A percentile compares a stretch with the other conserved stretches of the same genome.
Conservation (phyloP, 2,797 vertebrate species). For the Cyprinella venusta region DNA sequence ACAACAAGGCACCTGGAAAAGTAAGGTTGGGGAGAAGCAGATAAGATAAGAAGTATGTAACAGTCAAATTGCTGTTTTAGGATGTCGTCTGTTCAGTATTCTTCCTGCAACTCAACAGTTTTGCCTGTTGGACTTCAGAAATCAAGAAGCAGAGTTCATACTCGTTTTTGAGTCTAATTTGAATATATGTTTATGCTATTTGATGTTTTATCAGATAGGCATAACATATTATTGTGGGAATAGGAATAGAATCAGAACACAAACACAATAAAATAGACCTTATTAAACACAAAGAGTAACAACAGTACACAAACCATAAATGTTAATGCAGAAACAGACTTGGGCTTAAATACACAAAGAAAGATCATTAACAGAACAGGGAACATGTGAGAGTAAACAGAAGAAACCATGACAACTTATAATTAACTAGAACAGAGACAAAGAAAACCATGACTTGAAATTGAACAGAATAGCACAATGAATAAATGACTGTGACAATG, state of each 20-base stretch:
- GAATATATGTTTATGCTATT: not conserved
- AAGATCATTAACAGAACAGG: too few relatives aligned
- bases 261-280: too few relatives aligned
- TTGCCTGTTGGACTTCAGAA: not conserved
- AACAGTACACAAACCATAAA: too few relatives aligned
- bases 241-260: not conserved
- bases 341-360: too few relatives aligned
- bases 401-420: not conserved
- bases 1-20: not conserved
- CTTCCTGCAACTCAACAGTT: not conserved
- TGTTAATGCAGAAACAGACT: too few relatives aligned
- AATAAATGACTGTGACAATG: too few relatives aligned
- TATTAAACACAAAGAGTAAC: too few relatives aligned
- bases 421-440: not conserved
- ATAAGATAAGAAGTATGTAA: too few relatives aligned
- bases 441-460: not conserved
- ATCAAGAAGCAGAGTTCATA: not conserved
- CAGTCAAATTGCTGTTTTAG: slow-evolving; percentile 13
- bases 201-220: not conserved
- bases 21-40: not conserved
- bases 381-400: too few relatives aligned
- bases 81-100: too few relatives aligned
- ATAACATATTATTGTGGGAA: not conserved
- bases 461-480: too few relatives aligned
- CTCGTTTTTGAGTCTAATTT: not conserved